Evolutionary conservation across 2,888 invertebrate species (phyloP).

Genomic region (Odiellus spinosus): DNA sequence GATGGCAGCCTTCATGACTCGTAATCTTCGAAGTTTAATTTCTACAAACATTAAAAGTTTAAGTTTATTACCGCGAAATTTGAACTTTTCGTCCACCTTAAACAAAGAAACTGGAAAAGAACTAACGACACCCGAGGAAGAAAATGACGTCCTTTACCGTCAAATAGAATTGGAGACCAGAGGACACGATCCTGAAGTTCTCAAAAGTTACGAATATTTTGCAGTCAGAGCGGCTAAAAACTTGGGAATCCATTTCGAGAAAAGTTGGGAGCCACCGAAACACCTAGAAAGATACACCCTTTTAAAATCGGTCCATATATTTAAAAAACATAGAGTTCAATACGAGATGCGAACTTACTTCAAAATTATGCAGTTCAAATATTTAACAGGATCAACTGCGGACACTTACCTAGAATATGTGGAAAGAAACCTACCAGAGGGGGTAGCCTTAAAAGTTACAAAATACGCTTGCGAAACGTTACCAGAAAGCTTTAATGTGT

Average conservation of each 20-base stretch:
- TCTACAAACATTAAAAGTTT: too few relatives aligned
- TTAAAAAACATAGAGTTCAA: conserved; percentile 85
- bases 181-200: conserved; percentile 70
- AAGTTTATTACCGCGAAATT: too few relatives aligned
- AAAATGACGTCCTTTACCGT: conserved; percentile 45
- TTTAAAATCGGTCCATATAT: conserved; percentile 70
- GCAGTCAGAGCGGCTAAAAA: conserved; percentile 60
- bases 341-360: conserved; percentile 91
- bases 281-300: conserved; percentile 60
- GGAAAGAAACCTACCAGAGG: conserved; percentile 91
- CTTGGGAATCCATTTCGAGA: conserved; percentile 43
- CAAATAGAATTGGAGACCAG: conserved; percentile 67
- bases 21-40: too few relatives aligned
- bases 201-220: conserved; percentile 76
- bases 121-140: neutral
- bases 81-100: too few relatives aligned
- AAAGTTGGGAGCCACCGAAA: conserved; percentile 46
- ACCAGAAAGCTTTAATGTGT: too few relatives aligned
- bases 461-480: conserved; percentile 1
- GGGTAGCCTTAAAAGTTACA: conserved; percentile 66
- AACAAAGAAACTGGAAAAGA: neutral
- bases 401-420: conserved; percentile 91
- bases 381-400: conserved; percentile 84
- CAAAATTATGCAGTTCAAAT: conserved; percentile 60
- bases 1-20: too few relatives aligned